Evolutionary conservation across 2,888 invertebrate species (phyloP), one percentile per base, ranked within the genome.

Genomic region (Cryptophagus acutangulus): DNA sequence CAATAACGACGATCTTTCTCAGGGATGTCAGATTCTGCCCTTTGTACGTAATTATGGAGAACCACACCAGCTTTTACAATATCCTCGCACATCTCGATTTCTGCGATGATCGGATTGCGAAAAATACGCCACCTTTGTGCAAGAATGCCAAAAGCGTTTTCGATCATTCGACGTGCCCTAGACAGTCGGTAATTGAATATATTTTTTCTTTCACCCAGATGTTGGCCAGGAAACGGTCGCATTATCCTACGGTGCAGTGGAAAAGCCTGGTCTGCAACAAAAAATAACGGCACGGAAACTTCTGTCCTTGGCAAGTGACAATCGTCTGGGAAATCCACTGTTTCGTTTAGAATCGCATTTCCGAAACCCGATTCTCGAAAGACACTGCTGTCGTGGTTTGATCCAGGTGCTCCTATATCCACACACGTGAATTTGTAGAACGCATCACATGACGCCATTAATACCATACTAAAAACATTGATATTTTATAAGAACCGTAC

Each of bases 331-430:
- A 45, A 36, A 9, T 37, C 30, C 10, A 47, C 16, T n/a, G 36
- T 5, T 3, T 31, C 31, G 12, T 37, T 17, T 13, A 46, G 12
- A 12, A 51, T 20, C 15, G 36, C 36, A 12, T 13, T 13, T 10
- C 39, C 46, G 31, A 46, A 39, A 17, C 39, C 29, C 31, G 35
- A 33, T 4, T 26, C n/a, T 33, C 30, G 33, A 36, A 58, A 53
- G 13, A 58, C 41, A 9, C 51, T 51, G 14, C 55, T 54, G 45
- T 63, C 60, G 46, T 57, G 57, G 45, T 53, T 49, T 36, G 50
- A 51, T 4, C 60, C 61, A 45, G 51, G 54, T 33, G 48, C 48
- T 15, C 65, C 62, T 36, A 61, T 54, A 45, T 61, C 58, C 12
- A 57, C 51, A 30, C 48, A 46, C 16, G 51, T 43, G 52, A 66